These are phyloP conservation scores for Mythimna vitellina DNA, from an alignment of 2,888 invertebrate genomes.

Conservation along the genomic window DNA sequence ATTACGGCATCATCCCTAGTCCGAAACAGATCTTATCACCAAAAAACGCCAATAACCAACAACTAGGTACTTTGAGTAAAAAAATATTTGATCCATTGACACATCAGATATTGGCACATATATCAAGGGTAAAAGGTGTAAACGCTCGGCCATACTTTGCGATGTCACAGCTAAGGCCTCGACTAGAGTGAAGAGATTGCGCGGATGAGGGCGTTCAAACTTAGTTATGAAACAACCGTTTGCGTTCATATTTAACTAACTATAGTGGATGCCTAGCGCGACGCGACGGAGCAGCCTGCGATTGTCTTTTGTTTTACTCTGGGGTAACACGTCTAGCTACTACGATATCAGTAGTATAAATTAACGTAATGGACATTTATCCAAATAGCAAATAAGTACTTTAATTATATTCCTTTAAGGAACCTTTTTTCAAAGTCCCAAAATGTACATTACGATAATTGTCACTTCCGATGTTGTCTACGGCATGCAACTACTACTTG, in stretches of 20 bases:
- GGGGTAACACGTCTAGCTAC: not conserved
- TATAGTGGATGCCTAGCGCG: not conserved
- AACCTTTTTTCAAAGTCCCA: too few relatives aligned
- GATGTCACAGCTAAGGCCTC: constrained; percentile 31
- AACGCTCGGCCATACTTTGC: constrained; percentile 46
- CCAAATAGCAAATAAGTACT: too few relatives aligned
- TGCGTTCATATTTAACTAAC: not conserved
- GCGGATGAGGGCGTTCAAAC: not conserved
- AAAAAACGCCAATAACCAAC: not conserved
- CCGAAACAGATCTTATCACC: constrained; percentile 15
- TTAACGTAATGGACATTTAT: too few relatives aligned
- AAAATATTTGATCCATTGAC: constrained; percentile 48
- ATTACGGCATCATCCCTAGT: not conserved
- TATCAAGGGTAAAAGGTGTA: constrained; percentile 56
- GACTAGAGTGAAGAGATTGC: not conserved
- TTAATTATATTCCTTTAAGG: too few relatives aligned
- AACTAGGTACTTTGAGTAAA: constrained; percentile 20
- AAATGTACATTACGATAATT: too few relatives aligned
- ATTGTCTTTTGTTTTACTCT: not conserved
- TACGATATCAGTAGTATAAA: not conserved
- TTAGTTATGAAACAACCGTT: not conserved
- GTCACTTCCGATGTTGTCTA: too few relatives aligned
- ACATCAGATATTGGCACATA: constrained; percentile 53
- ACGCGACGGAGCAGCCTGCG: not conserved
- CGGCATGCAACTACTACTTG: not conserved